phyloP scores from a whole-genome alignment of 2,797 vertebrate genomes.

The Scyliorhinus canicula region DNA sequence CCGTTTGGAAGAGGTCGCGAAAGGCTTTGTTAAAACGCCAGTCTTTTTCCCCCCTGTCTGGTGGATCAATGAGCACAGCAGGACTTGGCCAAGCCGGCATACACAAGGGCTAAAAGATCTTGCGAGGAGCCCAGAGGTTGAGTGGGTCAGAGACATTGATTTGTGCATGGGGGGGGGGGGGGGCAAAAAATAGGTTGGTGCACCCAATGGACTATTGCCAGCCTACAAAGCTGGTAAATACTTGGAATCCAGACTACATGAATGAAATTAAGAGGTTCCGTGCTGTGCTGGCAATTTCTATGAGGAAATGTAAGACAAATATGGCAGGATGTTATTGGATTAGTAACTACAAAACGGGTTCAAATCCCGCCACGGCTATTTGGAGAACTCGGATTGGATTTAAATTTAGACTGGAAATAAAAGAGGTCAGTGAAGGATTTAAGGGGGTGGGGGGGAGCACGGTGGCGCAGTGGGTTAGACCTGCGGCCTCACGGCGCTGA shows the following conservation, averaged over 20 bases:
- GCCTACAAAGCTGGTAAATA: not conserved
- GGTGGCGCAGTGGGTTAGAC: too few relatives aligned
- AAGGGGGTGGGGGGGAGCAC: too few relatives aligned
- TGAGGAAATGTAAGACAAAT: too few relatives aligned
- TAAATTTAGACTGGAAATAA: too few relatives aligned
- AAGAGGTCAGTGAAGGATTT: too few relatives aligned
- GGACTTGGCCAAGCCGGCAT: not conserved
- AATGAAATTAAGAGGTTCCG: not conserved
- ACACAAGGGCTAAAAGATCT: not conserved
- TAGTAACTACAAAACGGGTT: too few relatives aligned
- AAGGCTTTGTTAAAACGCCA: too few relatives aligned
- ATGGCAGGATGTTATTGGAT: too few relatives aligned
- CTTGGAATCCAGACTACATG: not conserved
- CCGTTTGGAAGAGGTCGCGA: too few relatives aligned
- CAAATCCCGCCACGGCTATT: too few relatives aligned
- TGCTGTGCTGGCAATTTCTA: not conserved
- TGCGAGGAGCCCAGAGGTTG: not conserved
- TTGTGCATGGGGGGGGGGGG: not conserved
- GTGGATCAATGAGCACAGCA: not conserved
- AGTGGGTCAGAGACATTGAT: not conserved
- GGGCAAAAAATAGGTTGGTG: not conserved
- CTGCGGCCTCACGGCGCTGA: too few relatives aligned
- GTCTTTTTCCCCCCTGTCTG: not conserved
- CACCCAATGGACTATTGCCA: not conserved
- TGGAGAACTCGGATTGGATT: too few relatives aligned